Conservation (phyloP, 2,113 vertebrate genomes). For the Syrmaticus mikado region DNA sequence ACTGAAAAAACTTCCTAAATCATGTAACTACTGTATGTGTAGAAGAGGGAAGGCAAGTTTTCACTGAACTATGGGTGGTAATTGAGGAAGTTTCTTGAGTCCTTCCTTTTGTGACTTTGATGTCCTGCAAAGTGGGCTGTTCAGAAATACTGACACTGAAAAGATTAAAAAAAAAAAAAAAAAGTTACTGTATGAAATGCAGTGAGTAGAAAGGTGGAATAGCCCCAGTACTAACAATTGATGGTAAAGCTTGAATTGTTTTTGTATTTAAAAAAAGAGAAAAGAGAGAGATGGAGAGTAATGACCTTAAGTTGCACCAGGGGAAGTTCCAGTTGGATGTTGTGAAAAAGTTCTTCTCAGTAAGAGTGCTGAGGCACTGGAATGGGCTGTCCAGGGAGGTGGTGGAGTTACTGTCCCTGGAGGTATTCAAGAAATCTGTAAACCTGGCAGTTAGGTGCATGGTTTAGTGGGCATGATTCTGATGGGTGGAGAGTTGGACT, state of each 20-base stretch:
- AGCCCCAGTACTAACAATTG: neutral
- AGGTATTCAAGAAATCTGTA: too few relatives aligned
- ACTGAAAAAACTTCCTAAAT: neutral
- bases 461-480: too few relatives aligned
- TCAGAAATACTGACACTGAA: neutral
- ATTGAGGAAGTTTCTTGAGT: neutral
- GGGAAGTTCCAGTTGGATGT: too few relatives aligned
- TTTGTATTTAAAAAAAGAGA: neutral
- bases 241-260: neutral
- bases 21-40: neutral
- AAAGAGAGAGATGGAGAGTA: too few relatives aligned
- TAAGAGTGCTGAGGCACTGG: too few relatives aligned
- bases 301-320: too few relatives aligned
- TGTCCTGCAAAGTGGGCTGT: neutral
- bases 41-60: neutral
- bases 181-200: neutral
- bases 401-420: too few relatives aligned
- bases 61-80: neutral
- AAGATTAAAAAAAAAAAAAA: neutral
- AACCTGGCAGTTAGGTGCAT: too few relatives aligned
- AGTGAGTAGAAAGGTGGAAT: neutral
- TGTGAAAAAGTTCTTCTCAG: too few relatives aligned
- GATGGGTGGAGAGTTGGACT: too few relatives aligned
- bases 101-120: neutral
- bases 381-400: too few relatives aligned